These are phyloP conservation scores for Tetheella fluctuosa DNA, from an alignment of 2,888 invertebrate species.

Conservation along the genomic window DNA sequence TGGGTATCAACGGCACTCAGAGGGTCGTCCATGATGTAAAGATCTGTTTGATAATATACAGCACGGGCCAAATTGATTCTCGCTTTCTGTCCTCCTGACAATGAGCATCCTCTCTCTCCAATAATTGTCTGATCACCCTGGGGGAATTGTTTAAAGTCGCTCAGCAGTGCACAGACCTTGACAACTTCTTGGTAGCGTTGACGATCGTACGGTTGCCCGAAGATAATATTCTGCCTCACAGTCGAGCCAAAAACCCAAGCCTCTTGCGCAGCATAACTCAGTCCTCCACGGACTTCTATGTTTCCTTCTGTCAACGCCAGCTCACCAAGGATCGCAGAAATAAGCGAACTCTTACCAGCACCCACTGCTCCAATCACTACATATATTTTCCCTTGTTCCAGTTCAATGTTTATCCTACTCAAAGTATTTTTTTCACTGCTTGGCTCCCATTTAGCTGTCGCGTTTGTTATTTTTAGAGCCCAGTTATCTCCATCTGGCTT, in stretches of 20 bases:
- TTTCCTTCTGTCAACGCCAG: conserved; percentile 84
- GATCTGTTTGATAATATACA: conserved; percentile 90
- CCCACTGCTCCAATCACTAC: conserved; percentile 65
- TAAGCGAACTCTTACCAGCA: conserved; percentile 63
- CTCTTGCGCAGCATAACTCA: conserved; percentile 92
- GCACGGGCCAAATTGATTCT: conserved; percentile 91
- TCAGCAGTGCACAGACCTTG: conserved; percentile 85
- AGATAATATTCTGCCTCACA: conserved; percentile 92
- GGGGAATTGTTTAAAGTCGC: conserved; percentile 90
- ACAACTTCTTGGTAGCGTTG: conserved; percentile 23
- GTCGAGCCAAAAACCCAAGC: conserved; percentile 92
- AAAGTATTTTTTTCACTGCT: no score
- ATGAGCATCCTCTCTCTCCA: conserved; percentile 91
- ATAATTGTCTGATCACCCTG: conserved; percentile 91
- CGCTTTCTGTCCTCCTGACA: conserved; percentile 94
- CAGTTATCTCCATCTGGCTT: no score
- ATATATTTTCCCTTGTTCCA: neutral
- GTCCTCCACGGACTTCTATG: conserved; percentile 84
- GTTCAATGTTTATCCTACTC: neutral
- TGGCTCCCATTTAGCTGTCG: no score
- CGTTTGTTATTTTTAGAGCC: no score
- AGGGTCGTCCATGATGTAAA: conserved; percentile 92
- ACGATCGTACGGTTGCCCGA: conserved; percentile 86
- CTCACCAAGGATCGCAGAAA: conserved; percentile 89
- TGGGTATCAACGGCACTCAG: conserved; percentile 92